These are phyloP conservation scores for Casuarius casuarius DNA, from an alignment of 2,113 vertebrate genomes.

Conservation along the genomic window DNA sequence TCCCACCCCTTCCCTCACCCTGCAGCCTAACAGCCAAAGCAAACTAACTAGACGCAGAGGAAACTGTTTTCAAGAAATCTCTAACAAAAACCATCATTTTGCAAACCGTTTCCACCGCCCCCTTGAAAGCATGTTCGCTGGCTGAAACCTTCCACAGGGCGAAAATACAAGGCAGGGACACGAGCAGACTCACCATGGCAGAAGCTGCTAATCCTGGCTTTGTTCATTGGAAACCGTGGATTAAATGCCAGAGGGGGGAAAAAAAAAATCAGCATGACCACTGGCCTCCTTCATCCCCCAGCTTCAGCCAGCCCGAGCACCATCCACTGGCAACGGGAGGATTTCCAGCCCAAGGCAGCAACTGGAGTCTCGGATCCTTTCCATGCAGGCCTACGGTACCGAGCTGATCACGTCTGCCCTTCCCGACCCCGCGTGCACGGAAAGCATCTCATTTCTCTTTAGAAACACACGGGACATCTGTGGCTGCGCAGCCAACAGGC, in stretches of 20 bases:
- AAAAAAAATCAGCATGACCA: neutral
- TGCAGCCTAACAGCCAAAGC: neutral
- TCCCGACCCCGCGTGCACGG: neutral
- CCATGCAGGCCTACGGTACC: accelerated
- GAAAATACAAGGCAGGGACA: neutral
- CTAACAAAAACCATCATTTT: neutral
- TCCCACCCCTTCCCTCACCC: neutral
- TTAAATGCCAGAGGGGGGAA: neutral
- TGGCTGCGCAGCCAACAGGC: neutral
- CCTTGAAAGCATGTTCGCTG: neutral
- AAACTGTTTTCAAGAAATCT: neutral
- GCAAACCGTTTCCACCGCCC: neutral
- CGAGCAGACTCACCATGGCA: conserved; percentile 39
- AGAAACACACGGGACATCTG: neutral
- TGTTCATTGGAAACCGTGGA: conserved; percentile 29
- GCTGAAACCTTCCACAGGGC: neutral
- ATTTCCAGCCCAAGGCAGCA: neutral
- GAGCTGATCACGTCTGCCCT: neutral
- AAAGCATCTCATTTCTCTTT: neutral
- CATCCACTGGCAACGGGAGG: accelerated
- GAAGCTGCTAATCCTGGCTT: conserved; percentile 13
- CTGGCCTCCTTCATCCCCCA: neutral
- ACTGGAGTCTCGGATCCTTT: neutral
- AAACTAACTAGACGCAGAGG: neutral
- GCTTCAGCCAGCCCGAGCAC: neutral